Conservation (phyloP, 1,140 invertebrate species). For the Nasonia longicornis region DNA sequence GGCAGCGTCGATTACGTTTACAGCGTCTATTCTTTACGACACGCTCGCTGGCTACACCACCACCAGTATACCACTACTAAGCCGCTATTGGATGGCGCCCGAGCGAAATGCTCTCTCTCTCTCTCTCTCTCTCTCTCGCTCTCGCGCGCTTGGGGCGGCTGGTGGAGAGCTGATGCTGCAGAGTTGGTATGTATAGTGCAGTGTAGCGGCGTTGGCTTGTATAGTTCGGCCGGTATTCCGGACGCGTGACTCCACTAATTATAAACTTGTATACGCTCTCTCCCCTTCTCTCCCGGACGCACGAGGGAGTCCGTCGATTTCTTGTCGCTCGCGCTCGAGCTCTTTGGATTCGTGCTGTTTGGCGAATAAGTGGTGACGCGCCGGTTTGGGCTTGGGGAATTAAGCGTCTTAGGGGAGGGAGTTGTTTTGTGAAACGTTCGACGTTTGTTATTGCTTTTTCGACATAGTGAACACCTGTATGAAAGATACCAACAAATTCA, state of each 20-base stretch:
- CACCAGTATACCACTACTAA: neutral
- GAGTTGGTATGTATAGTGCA: neutral
- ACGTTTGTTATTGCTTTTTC: too few relatives aligned
- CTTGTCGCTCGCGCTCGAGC: too few relatives aligned
- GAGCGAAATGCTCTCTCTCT: neutral
- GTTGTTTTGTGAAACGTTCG: too few relatives aligned
- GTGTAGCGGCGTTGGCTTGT: neutral
- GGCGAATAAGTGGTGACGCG: too few relatives aligned
- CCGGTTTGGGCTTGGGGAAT: too few relatives aligned
- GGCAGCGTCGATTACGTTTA: constrained; percentile 27
- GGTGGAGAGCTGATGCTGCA: neutral
- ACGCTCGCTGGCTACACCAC: neutral
- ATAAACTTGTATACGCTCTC: neutral
- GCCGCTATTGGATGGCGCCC: neutral
- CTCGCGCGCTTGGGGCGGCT: too few relatives aligned
- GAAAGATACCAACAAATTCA: too few relatives aligned
- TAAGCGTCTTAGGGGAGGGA: too few relatives aligned
- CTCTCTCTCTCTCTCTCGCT: neutral
- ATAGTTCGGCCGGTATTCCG: neutral
- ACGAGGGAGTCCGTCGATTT: too few relatives aligned
- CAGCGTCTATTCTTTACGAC: constrained; percentile 33
- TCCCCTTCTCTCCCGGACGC: neutral
- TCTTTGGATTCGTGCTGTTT: too few relatives aligned
- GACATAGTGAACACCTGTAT: too few relatives aligned
- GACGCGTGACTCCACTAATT: constrained; percentile 5